Conservation (phyloP, 2,797 vertebrate genomes). For the Squalus acanthias region DNA sequence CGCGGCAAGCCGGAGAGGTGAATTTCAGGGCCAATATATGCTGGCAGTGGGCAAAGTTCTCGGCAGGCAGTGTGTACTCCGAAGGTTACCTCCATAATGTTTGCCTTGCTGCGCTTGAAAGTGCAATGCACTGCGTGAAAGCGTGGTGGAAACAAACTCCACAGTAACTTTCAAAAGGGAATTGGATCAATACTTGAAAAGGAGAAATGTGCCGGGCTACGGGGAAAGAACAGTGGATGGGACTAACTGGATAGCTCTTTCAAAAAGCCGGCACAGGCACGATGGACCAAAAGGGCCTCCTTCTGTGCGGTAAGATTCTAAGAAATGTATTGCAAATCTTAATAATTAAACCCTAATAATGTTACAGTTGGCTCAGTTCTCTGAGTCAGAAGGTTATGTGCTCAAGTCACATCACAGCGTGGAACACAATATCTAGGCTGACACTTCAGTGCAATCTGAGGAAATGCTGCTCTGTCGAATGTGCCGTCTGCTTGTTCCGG, state of each 20-base stretch:
- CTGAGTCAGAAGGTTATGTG: not conserved
- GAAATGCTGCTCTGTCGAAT: not conserved
- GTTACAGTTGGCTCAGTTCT: not conserved
- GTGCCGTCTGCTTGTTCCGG: not conserved
- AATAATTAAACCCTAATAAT: not conserved
- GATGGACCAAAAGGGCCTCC: too few relatives aligned
- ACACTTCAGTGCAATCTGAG: not conserved
- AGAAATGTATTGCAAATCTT: not conserved
- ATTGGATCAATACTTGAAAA: too few relatives aligned
- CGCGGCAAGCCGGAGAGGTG: too few relatives aligned
- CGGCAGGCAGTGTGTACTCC: not conserved
- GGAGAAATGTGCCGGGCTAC: too few relatives aligned
- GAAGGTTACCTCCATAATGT: too few relatives aligned
- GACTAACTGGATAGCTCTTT: not conserved
- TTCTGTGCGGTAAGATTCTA: not conserved
- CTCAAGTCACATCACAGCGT: not conserved
- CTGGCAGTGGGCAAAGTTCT: too few relatives aligned
- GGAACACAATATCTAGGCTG: not conserved
- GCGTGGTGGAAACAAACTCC: too few relatives aligned
- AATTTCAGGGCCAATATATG: not conserved
- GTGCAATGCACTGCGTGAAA: too few relatives aligned
- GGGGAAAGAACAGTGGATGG: not conserved
- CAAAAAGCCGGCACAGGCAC: too few relatives aligned
- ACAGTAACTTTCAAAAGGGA: too few relatives aligned
- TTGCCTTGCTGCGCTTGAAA: too few relatives aligned